A percentile compares a stretch with the other conserved stretches of the same genome.
phyloP scores from a whole-genome alignment of 2,888 invertebrate species.

The Drosophila histrio region DNA sequence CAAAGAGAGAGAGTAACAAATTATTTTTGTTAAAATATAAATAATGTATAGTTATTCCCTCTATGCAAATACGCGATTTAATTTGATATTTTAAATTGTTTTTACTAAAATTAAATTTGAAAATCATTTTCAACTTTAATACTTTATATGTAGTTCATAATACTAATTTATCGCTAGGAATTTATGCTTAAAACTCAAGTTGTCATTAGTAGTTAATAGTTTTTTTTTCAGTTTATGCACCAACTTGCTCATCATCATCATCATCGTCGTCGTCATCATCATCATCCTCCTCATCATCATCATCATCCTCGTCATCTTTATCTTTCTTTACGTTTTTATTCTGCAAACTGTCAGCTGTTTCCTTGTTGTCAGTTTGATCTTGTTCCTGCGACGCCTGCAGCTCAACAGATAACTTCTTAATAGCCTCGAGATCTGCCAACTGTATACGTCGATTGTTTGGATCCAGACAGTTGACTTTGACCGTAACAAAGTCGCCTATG shows the following conservation, averaged over 20 bases:
- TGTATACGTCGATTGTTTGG: slow-evolving; percentile 80
- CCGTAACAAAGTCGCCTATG: slow-evolving; percentile 80
- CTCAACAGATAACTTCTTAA: slow-evolving; percentile 64
- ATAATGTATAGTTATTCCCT: slow-evolving; percentile 18
- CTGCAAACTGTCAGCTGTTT: slow-evolving; percentile 16
- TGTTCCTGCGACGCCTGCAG: slow-evolving; percentile 37
- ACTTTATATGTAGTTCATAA: slow-evolving; percentile 57
- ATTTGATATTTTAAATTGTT: slow-evolving; percentile 37
- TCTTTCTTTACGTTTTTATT: too few relatives aligned
- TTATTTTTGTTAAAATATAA: slow-evolving; percentile 30
- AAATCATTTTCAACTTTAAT: slow-evolving; percentile 60
- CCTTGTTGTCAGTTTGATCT: slow-evolving; percentile 45
- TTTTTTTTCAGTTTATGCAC: slow-evolving; percentile 17
- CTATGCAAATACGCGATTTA: slow-evolving; percentile 10
- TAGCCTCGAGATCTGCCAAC: slow-evolving; percentile 67
- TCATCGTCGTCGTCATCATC: slow-evolving; percentile 23
- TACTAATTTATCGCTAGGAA: slow-evolving; percentile 42
- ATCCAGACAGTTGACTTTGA: slow-evolving; percentile 82
- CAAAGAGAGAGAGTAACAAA: slow-evolving; percentile 14
- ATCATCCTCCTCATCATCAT: not conserved
- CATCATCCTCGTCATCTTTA: not conserved
- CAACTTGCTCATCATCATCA: slow-evolving; percentile 33
- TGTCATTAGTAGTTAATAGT: slow-evolving; percentile 35
- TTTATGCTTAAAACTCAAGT: slow-evolving; percentile 35
- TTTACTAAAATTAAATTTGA: slow-evolving; percentile 62